Evolutionary conservation across 2,888 invertebrate genomes (phyloP), one percentile per base, ranked within the genome.

Genomic region (Conchocele bisecta): DNA sequence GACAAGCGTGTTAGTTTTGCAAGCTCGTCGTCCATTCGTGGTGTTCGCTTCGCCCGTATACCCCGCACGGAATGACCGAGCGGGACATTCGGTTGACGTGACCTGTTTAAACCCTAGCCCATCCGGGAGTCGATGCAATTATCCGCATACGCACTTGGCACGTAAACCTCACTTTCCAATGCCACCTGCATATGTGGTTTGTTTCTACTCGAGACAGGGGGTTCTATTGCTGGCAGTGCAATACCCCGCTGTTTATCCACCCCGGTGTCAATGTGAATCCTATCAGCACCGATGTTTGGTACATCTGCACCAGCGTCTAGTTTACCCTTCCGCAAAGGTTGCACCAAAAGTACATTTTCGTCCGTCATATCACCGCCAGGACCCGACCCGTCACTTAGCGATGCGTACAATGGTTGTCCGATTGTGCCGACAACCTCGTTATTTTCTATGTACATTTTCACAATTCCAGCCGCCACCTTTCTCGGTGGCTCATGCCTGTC

Each of bases 1-100:
- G 74, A 71, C 58, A 77, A 68, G 42, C 68, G 74, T 24, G 74
- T 77, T 65, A 77, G 58, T 68, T 71, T 77, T n/a, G 70, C 71
- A 29, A 77, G 71, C 61, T 74, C 68, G 46, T 71, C 74, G 35
- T 77, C 77, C 50, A 77, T 68, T 41, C 65, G 67, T 9, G 77
- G 77, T 9, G 64, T 46, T 17, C 74, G 50, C 41, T 64, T 63
- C 51, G 69, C 72, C 66, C 66, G 51, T 28, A 70, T 65, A 50
- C 48, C 74, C 65, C 71, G 50, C 44, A 44, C 67, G 39, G 70
- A 54, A 44, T 50, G 48, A 42, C 51, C 68, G 26, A 54, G 46
- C 56, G 64, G 61, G 9, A 74, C 70, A 50, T 64, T 76, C 26
- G 66, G 72, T 24, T 67, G 33, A 51, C 77, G 59, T 35, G 51